A percentile compares a stretch with the other conserved stretches of the same genome.
Evolutionary conservation across 1,140 invertebrate species (phyloP).

Genomic region (Yoshiicerus persimilis): DNA sequence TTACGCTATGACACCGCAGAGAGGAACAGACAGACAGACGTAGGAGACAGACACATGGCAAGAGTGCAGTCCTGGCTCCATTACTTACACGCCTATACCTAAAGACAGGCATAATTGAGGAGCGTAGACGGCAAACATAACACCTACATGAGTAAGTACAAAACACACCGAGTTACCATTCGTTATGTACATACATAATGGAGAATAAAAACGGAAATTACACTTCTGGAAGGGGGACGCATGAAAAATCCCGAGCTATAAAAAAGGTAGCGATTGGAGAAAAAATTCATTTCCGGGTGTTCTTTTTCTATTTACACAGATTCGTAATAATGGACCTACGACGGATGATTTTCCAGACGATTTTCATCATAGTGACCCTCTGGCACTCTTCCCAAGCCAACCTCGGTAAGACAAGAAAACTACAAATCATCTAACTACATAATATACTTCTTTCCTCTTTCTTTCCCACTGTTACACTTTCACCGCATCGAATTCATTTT

Average conservation of each 20-base stretch:
- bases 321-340: constrained; percentile 26
- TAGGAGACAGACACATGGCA: neutral
- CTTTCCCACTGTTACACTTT: neutral
- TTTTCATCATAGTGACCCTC: constrained; percentile 35
- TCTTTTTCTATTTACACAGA: constrained; percentile 31
- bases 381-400: constrained; percentile 39
- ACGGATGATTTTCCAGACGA: constrained; percentile 31
- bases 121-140: neutral
- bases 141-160: neutral
- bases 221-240: neutral
- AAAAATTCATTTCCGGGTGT: constrained; percentile 36
- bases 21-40: neutral
- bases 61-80: too few relatives aligned
- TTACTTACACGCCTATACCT: too few relatives aligned
- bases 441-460: constrained; percentile 14
- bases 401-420: constrained; percentile 30
- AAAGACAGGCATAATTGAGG: neutral
- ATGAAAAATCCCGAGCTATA: neutral
- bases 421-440: constrained; percentile 17
- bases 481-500: constrained; percentile 3
- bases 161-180: neutral
- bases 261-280: constrained; percentile 26
- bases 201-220: constrained; percentile 37
- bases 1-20: neutral
- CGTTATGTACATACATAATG: neutral